phyloP scores from a whole-genome alignment of 2,888 invertebrate species.

The Pandemis heparana region DNA sequence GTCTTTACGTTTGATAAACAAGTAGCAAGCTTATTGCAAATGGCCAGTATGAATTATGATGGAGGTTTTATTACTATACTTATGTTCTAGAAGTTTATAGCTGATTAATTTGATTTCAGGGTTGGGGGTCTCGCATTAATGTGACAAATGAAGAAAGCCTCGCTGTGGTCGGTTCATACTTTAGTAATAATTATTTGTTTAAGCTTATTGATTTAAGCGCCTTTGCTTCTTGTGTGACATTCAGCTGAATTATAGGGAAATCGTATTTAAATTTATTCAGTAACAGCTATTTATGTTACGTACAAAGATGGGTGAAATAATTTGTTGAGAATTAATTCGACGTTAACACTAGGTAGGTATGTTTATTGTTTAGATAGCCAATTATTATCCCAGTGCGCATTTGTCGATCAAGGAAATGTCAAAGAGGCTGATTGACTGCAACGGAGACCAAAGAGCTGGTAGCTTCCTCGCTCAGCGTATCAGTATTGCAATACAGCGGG shows the following conservation, averaged over 20 bases:
- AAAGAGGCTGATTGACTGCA: no score
- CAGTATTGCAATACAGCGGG: no score
- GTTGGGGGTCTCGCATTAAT: constrained; percentile 31
- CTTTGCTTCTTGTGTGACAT: constrained; percentile 3
- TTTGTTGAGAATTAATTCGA: no score
- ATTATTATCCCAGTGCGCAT: no score
- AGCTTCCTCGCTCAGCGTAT: no score
- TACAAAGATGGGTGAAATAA: background rate
- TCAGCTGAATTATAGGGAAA: constrained; percentile 17
- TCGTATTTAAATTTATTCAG: constrained; percentile 28
- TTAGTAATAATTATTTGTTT: background rate
- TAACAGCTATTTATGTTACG: background rate
- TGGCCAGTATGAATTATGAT: constrained; percentile 17
- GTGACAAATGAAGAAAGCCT: constrained; percentile 15
- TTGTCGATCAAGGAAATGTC: no score
- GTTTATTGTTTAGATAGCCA: no score
- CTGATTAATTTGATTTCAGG: constrained; percentile 34
- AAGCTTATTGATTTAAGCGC: constrained; percentile 12
- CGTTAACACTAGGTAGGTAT: no score
- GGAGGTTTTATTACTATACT: constrained; percentile 33
- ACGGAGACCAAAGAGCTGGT: no score
- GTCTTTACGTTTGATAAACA: constrained; percentile 29
- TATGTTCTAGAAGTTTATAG: constrained; percentile 34
- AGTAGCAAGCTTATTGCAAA: constrained; percentile 1
- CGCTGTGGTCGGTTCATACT: background rate